A percentile compares a stretch with the other conserved stretches of the same genome.
Conservation (phyloP, 2,797 vertebrate species). For the Mastacembelus armatus region DNA sequence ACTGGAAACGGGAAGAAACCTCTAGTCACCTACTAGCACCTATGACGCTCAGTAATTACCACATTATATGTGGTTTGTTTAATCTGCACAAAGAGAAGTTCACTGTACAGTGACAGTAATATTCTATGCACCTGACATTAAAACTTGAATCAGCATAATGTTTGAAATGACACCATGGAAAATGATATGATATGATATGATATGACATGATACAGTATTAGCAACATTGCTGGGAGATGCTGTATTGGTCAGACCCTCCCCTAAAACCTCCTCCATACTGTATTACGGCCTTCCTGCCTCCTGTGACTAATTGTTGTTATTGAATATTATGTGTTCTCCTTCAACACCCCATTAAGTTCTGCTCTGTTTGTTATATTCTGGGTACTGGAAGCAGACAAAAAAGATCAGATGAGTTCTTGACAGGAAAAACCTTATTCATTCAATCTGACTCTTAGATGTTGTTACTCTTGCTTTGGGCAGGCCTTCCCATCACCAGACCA, state of each 20-base stretch:
- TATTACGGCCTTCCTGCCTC: constrained; percentile 42
- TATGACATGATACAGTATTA: too few species aligned
- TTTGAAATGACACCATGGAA: constrained; percentile 33
- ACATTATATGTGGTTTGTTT: too few species aligned
- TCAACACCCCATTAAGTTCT: constrained; percentile 34
- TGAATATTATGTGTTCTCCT: constrained; percentile 47
- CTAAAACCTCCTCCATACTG: constrained; percentile 33
- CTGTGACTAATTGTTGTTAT: constrained; percentile 56
- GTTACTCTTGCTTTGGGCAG: constrained; percentile 35
- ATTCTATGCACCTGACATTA: neutral
- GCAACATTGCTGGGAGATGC: constrained; percentile 55
- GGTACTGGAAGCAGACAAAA: constrained; percentile 22
- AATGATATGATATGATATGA: constrained; percentile 54
- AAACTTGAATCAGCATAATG: constrained; percentile 8
- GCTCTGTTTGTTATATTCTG: constrained; percentile 32
- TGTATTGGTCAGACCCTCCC: constrained; percentile 35
- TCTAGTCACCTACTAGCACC: too few species aligned
- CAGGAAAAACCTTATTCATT: constrained; percentile 39
- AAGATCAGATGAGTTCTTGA: constrained; percentile 35
- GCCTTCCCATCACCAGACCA: constrained; percentile 35
- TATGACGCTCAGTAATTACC: too few species aligned
- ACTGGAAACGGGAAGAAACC: too few species aligned
- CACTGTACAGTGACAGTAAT: neutral
- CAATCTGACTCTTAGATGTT: constrained; percentile 38
- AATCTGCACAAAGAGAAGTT: too few species aligned